Conservation (phyloP, 2,797 vertebrate genomes). For the Anas bahamensis region DNA sequence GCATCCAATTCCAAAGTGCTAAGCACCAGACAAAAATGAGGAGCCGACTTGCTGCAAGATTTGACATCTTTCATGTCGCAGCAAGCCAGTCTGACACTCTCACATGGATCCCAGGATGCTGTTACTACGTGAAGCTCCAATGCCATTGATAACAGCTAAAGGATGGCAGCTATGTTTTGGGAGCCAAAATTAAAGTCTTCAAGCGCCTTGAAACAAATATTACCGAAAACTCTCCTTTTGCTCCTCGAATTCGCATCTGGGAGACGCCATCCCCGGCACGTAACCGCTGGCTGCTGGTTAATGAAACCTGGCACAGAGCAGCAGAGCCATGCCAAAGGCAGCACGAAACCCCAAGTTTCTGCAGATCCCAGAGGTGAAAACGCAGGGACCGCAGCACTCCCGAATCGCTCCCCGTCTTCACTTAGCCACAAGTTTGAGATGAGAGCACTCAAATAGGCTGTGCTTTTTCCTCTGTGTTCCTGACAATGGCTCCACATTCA, state of each 20-base stretch:
- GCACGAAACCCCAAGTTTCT: conserved; percentile 51
- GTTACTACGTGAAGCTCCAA: conserved; percentile 35
- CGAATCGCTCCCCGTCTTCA: not conserved
- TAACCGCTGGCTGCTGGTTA: conserved; percentile 60
- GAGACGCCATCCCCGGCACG: conserved; percentile 28
- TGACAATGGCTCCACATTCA: conserved; percentile 55
- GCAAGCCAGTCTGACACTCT: conserved; percentile 53
- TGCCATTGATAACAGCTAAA: conserved; percentile 34
- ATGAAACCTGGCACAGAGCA: conserved; percentile 37
- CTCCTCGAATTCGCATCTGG: conserved; percentile 20
- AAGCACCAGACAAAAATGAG: conserved; percentile 51
- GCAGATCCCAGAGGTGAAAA: conserved; percentile 42
- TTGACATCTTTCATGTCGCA: conserved; percentile 56
- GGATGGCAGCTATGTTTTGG: not conserved
- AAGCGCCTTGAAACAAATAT: conserved; percentile 27
- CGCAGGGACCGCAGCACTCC: not conserved
- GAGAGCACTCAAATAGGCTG: conserved; percentile 10
- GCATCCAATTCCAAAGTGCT: conserved; percentile 47
- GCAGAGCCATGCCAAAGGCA: conserved; percentile 44
- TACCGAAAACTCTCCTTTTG: conserved; percentile 3
- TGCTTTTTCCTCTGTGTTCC: conserved; percentile 6
- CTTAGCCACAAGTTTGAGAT: conserved; percentile 34
- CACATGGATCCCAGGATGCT: not conserved
- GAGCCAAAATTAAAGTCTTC: not conserved
- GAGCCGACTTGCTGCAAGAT: conserved; percentile 17